Evolutionary conservation across 2,113 vertebrate species (phyloP).

Genomic region (Urocynchramus pylzowi): DNA sequence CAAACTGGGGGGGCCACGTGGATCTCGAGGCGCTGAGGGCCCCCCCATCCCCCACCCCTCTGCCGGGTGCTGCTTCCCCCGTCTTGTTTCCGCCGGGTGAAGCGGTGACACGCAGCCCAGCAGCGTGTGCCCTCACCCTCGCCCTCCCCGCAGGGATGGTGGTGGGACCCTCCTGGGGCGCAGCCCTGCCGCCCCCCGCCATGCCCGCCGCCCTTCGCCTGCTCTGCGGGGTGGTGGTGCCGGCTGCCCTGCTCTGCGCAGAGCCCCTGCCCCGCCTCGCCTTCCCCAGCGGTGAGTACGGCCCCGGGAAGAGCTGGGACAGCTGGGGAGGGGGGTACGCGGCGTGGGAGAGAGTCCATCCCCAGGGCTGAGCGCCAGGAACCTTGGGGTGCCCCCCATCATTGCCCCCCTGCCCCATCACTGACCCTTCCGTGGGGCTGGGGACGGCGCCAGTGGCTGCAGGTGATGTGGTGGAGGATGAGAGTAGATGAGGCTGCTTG

Average conservation of each 20-base stretch:
- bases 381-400: neutral
- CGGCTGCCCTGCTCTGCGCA: neutral
- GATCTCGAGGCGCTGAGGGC: rapidly evolving
- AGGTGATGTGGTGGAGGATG: too few relatives aligned
- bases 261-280: neutral
- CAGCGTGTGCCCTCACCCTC: neutral
- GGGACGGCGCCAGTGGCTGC: rapidly evolving
- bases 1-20: neutral
- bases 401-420: rapidly evolving
- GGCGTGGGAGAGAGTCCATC: too few relatives aligned
- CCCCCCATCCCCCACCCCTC: neutral
- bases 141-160: neutral
- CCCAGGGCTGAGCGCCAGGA: neutral
- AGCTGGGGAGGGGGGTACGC: neutral
- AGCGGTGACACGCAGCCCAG: neutral
- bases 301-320: neutral
- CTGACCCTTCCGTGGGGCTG: neutral
- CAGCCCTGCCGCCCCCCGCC: neutral
- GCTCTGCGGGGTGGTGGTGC: neutral
- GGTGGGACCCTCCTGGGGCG: neutral
- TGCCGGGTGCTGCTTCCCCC: neutral
- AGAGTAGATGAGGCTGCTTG: neutral
- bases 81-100: neutral
- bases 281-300: neutral
- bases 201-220: neutral